Evolutionary conservation across 2,797 vertebrate species (phyloP).

Genomic region (Hyperoplus immaculatus): DNA sequence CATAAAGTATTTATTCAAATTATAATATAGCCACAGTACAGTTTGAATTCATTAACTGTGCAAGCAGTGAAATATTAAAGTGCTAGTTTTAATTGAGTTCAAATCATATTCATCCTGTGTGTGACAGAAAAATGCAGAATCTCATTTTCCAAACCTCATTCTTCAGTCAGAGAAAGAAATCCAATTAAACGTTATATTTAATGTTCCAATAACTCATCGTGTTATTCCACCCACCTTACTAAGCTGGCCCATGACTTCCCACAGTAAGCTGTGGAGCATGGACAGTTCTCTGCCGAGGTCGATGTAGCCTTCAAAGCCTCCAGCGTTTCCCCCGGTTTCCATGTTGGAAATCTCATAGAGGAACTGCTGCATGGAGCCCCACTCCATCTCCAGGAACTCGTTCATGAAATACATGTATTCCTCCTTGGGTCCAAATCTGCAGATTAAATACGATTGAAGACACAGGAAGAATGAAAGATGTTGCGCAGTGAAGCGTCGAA

Average conservation of each 20-base stretch:
- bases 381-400: slow-evolving; percentile 97
- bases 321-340: slow-evolving; percentile 93
- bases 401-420: slow-evolving; percentile 98
- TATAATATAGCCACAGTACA: slow-evolving; percentile 5
- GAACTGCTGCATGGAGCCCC: slow-evolving; percentile 98
- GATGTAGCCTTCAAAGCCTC: slow-evolving; percentile 96
- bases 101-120: slow-evolving; percentile 21
- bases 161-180: slow-evolving; percentile 2
- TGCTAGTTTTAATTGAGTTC: slow-evolving; percentile 23
- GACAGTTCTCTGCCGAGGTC: slow-evolving; percentile 96
- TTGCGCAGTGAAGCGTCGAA: background rate
- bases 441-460: slow-evolving; percentile 36
- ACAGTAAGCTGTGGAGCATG: slow-evolving; percentile 95
- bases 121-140: slow-evolving; percentile 1
- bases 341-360: slow-evolving; percentile 98
- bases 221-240: slow-evolving; percentile 88
- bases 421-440: slow-evolving; percentile 96
- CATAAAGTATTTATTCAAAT: slow-evolving; percentile 29
- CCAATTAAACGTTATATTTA: slow-evolving; percentile 20
- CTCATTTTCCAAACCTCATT: slow-evolving; percentile 5
- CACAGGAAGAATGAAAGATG: background rate
- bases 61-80: slow-evolving; percentile 42
- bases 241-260: slow-evolving; percentile 97
- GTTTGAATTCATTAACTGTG: slow-evolving; percentile 19
- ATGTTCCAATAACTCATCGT: background rate